These are phyloP conservation scores for Lepus americanus DNA, from an alignment of 2,113 vertebrate genomes.

Conservation along the genomic window DNA sequence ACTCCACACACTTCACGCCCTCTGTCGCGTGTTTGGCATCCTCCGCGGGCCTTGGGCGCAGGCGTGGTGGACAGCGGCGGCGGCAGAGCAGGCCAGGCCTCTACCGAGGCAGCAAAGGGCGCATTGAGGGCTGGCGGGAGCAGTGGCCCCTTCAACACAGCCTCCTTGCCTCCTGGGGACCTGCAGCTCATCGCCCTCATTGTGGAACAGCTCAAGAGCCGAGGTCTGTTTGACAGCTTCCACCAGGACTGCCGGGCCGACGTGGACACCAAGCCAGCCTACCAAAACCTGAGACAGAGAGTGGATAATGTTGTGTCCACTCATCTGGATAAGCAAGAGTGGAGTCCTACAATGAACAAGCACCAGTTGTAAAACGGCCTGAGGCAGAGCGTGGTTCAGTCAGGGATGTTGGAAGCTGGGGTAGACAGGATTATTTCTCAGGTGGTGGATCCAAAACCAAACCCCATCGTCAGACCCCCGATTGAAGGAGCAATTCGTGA, in stretches of 20 bases:
- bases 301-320: slow-evolving; percentile 98
- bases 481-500: slow-evolving; percentile 97
- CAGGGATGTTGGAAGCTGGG: slow-evolving; percentile 95
- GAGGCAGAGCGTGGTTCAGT: slow-evolving; percentile 97
- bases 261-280: slow-evolving; percentile 98
- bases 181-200: slow-evolving; percentile 95
- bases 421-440: slow-evolving; percentile 98
- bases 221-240: slow-evolving; percentile 97
- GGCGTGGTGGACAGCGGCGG: slow-evolving; percentile 77
- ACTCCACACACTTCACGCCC: background rate
- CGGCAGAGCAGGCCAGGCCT: slow-evolving; percentile 59
- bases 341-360: slow-evolving; percentile 98
- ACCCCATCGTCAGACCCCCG: slow-evolving; percentile 95
- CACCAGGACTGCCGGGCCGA: slow-evolving; percentile 97
- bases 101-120: slow-evolving; percentile 58
- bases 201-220: slow-evolving; percentile 97
- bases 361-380: slow-evolving; percentile 97
- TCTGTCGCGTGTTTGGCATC: background rate
- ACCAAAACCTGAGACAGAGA: slow-evolving; percentile 98
- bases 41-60: background rate
- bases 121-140: slow-evolving; percentile 68
- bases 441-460: slow-evolving; percentile 94
- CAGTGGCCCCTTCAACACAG: slow-evolving; percentile 84
- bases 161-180: slow-evolving; percentile 93
- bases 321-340: slow-evolving; percentile 97